Evolutionary conservation across 2,888 invertebrate genomes (phyloP).

Genomic region (Hemicrepidius hirtus): DNA sequence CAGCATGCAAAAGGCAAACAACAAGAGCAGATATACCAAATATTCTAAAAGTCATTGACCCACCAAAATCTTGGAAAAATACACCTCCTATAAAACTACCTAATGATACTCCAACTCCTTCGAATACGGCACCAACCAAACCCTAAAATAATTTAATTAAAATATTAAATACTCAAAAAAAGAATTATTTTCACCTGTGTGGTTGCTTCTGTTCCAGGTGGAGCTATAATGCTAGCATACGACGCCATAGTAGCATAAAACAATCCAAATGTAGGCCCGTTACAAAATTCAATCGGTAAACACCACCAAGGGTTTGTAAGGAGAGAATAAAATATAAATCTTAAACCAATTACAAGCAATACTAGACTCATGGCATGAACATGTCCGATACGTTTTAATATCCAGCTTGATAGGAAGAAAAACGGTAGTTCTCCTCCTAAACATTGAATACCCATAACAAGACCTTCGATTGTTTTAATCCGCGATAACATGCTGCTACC

Average conservation of each 20-base stretch:
- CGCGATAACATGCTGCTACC: conserved; percentile 68
- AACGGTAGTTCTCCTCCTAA: conserved; percentile 91
- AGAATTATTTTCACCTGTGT: conserved; percentile 78
- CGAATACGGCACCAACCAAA: conserved; percentile 89
- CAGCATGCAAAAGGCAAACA: conserved; percentile 76
- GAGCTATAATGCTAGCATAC: conserved; percentile 88
- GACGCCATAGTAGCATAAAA: conserved; percentile 93
- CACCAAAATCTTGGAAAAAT: conserved; percentile 79
- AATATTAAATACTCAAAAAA: neutral
- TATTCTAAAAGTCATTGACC: conserved; percentile 80
- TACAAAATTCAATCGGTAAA: conserved; percentile 88
- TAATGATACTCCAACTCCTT: conserved; percentile 88
- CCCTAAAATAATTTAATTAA: conserved; percentile 74
- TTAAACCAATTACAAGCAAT: conserved; percentile 84
- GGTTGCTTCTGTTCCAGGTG: conserved; percentile 89
- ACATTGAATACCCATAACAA: conserved; percentile 71
- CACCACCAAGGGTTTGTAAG: conserved; percentile 88
- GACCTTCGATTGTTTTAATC: conserved; percentile 73
- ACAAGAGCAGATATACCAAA: conserved; percentile 83
- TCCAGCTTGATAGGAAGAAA: conserved; percentile 87
- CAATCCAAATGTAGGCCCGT: conserved; percentile 92
- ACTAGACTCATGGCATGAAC: conserved; percentile 89
- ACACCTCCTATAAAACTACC: conserved; percentile 88
- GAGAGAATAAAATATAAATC: conserved; percentile 88
- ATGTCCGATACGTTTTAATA: conserved; percentile 88